These are phyloP conservation scores for Myiothlypis chrysogaster DNA, from an alignment of 2,797 vertebrate genomes.

Conservation along the genomic window DNA sequence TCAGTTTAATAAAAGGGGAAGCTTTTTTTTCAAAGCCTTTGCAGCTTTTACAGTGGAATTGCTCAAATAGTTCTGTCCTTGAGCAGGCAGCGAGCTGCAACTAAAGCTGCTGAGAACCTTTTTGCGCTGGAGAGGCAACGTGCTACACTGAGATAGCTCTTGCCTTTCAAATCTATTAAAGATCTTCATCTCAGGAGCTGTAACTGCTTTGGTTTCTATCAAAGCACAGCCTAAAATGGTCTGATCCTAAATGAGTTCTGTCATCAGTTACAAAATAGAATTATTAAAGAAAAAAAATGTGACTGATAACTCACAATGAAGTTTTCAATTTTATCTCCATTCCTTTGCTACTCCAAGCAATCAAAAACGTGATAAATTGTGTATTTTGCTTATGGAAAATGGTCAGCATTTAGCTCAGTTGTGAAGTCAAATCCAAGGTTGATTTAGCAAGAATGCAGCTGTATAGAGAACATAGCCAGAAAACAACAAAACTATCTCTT, in stretches of 20 bases:
- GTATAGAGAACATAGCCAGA: background rate
- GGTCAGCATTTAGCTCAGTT: conserved; percentile 5
- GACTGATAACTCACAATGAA: conserved; percentile 19
- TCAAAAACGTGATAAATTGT: conserved; percentile 12
- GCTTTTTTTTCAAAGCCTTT: background rate
- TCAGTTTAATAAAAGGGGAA: background rate
- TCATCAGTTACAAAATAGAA: background rate
- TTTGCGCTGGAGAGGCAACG: background rate
- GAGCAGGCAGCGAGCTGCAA: background rate
- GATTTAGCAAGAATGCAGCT: background rate
- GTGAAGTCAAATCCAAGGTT: background rate
- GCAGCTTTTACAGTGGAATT: background rate
- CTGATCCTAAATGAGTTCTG: background rate
- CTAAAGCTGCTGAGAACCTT: background rate
- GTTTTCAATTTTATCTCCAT: conserved; percentile 29
- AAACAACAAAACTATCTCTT: background rate
- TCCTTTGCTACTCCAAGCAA: conserved; percentile 1
- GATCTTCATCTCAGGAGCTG: background rate
- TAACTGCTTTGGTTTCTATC: background rate
- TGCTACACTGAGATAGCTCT: background rate
- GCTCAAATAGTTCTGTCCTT: background rate
- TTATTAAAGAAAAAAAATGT: background rate
- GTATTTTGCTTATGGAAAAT: conserved; percentile 41
- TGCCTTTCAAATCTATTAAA: background rate
- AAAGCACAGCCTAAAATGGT: background rate